phyloP scores from a whole-genome alignment of 1,140 invertebrate species.

The Maniola jurtina region DNA sequence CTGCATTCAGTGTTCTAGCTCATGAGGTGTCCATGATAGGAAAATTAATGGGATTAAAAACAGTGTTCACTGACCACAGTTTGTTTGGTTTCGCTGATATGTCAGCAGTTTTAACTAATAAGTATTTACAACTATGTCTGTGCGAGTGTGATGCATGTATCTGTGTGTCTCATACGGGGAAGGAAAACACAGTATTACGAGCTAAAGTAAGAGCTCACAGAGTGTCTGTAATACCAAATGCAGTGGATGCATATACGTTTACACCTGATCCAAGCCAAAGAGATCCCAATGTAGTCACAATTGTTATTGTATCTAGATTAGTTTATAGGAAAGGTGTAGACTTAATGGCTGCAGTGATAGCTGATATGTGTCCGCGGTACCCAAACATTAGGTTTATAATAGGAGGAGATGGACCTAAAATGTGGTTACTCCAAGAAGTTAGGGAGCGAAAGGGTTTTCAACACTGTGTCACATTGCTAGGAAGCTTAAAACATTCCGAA shows the following conservation, averaged over 20 bases:
- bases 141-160: conserved; percentile 96
- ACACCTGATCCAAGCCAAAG: conserved; percentile 86
- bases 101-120: conserved; percentile 98
- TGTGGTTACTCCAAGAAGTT: conserved; percentile 96
- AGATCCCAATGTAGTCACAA: conserved; percentile 84
- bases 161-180: conserved; percentile 98
- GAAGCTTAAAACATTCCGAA: conserved; percentile 92
- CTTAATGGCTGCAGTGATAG: conserved; percentile 95
- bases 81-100: conserved; percentile 99
- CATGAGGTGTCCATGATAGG: conserved; percentile 98
- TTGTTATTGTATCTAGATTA: conserved; percentile 96
- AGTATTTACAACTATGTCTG: conserved; percentile 95
- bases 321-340: conserved; percentile 99
- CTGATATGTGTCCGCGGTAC: conserved; percentile 91
- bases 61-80: conserved; percentile 99
- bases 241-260: conserved; percentile 96
- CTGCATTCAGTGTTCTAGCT: conserved; percentile 97
- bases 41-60: conserved; percentile 93
- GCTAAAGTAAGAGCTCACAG: conserved; percentile 90
- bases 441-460: conserved; percentile 92
- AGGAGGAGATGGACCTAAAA: conserved; percentile 98
- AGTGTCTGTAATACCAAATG: conserved; percentile 99
- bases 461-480: conserved; percentile 91
- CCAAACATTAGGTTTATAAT: conserved; percentile 90
- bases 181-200: conserved; percentile 98